These are phyloP conservation scores for Tenthredo distinguenda DNA, from an alignment of 2,888 invertebrate genomes.

Conservation along the genomic window DNA sequence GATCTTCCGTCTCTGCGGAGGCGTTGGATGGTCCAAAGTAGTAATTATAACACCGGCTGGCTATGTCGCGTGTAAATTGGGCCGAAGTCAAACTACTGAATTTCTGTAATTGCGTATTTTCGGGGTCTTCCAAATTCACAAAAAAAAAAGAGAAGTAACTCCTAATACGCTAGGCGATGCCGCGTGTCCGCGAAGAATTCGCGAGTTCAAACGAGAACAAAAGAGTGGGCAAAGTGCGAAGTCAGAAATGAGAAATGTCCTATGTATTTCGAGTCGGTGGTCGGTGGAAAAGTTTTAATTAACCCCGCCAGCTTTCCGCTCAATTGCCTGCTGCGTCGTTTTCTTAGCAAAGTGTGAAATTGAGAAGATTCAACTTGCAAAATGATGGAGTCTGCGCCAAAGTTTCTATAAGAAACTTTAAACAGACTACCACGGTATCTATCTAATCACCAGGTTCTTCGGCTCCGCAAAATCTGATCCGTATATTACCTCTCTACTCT, in stretches of 20 bases:
- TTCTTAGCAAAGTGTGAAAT: slow-evolving; percentile 25
- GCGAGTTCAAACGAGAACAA: slow-evolving; percentile 10
- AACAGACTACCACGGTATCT: background rate
- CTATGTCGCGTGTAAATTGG: background rate
- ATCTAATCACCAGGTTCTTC: background rate
- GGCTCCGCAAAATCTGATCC: background rate
- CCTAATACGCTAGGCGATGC: background rate
- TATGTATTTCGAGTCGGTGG: slow-evolving; percentile 2
- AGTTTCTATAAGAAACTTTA: background rate
- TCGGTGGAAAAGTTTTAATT: slow-evolving; percentile 15
- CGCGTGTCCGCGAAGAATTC: background rate
- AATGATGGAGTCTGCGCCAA: slow-evolving; percentile 5
- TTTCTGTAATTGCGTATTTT: background rate
- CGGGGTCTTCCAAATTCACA: no score
- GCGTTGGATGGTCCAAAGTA: background rate
- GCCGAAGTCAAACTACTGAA: background rate
- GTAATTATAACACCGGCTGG: slow-evolving; percentile 3
- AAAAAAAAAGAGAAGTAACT: background rate
- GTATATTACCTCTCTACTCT: background rate
- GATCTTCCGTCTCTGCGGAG: background rate
- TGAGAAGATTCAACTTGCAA: slow-evolving; percentile 26
- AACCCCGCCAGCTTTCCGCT: slow-evolving; percentile 6
- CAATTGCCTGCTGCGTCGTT: slow-evolving; percentile 18
- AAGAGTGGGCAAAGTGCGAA: slow-evolving; percentile 18
- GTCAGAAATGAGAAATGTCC: slow-evolving; percentile 36